Base-by-base conservation (phyloP, 2,113 vertebrate species). In the Alethe castanea region DNA sequence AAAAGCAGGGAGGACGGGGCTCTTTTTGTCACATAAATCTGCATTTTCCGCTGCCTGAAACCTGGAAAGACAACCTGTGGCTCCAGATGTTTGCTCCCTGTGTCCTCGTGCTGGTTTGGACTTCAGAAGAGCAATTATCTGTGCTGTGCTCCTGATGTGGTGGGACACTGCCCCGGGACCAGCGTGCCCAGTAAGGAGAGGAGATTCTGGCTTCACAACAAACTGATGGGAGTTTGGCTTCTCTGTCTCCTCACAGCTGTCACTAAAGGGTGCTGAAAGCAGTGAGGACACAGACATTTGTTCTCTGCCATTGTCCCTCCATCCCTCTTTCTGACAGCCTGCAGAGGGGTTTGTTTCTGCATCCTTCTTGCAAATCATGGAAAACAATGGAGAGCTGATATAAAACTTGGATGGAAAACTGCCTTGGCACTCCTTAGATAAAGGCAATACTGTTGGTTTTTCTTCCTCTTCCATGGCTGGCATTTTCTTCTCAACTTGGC, bases 111-210 rank as follows among this genome's bases (percentile, higher is more conserved):
- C 17, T 54, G 97, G 83, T 9, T 90, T 89, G 36, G 97, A 66
- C 40, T 95, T 98, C 40, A 98, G 29, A 45, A 98, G 96, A 74
- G 98, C 97, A 66, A 98, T 70, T 80, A 98, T 98, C 86, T 98
- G 96, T 65, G 97, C 97, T 54, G 96, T 98, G 95, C 98, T 98
- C 89, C 98, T 97, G 92, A 97, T 74, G 31, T 90, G 97, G 33
- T 96, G 97, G 35, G 97, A 92, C 79, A 79, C 77, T 33, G 76
- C 44, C 36, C 11, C 2, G 2, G 4, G 47, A 33, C 14, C 61
- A 9, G 7, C 1, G 1, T 52, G 24, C 17, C 70, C 79, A 24
- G 18, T 8, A 11, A 57, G 19, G 26, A 82, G 23, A 89, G 91
- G 66, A 87, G 82, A 44, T 35, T 47, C 56, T 79, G 92, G 42